A percentile compares a stretch with the other conserved stretches of the same genome.
These are phyloP conservation scores for Cottus gobio DNA, from an alignment of 2,113 vertebrate species.

Conservation along the genomic window DNA sequence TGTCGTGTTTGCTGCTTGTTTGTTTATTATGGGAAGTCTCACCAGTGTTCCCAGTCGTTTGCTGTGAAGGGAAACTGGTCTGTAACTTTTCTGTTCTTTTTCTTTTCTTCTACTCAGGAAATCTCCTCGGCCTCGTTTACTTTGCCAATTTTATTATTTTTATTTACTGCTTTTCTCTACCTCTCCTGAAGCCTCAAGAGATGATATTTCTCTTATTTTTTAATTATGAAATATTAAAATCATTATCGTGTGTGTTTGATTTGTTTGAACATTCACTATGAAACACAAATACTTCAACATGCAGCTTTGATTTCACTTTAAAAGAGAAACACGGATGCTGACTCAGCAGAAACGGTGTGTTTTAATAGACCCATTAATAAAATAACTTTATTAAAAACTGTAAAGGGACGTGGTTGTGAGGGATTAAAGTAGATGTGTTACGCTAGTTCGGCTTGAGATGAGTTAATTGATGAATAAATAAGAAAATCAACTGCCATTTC, in stretches of 20 bases:
- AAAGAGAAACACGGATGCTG: neutral
- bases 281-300: neutral
- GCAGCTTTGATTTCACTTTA: neutral
- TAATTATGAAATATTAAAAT: neutral
- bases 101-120: conserved; percentile 30
- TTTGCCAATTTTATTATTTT: conserved; percentile 23
- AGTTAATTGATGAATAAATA: too few relatives aligned
- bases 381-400: neutral
- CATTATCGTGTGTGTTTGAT: neutral
- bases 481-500: too few relatives aligned
- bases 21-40: conserved; percentile 14
- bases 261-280: too few relatives aligned
- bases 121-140: conserved; percentile 14
- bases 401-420: too few relatives aligned
- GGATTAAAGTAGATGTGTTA: too few relatives aligned
- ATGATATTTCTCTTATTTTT: conserved; percentile 1
- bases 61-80: conserved; percentile 47
- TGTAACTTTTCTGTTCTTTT: conserved; percentile 40
- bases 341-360: neutral
- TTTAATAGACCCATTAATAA: neutral
- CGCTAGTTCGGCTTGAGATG: too few relatives aligned
- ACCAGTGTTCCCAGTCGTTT: conserved; percentile 37
- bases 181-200: conserved; percentile 48
- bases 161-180: neutral
- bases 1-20: conserved; percentile 34